Conservation (phyloP, 2,113 vertebrate species). For the Saguinus midas region DNA sequence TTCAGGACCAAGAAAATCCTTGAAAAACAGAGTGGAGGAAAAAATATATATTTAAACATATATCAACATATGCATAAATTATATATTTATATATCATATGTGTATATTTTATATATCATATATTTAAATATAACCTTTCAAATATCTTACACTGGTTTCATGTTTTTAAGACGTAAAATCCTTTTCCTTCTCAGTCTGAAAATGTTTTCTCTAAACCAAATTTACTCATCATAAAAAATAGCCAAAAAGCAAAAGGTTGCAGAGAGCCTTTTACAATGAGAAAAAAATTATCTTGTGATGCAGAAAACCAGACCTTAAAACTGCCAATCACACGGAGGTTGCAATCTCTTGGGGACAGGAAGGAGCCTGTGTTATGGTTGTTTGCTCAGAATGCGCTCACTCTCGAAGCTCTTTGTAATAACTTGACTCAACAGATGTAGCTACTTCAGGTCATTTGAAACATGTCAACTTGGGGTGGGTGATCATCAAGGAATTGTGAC, state of each 20-base stretch:
- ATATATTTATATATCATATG: not conserved
- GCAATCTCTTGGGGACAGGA: rapidly evolving
- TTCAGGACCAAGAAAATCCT: not conserved
- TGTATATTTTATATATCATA: not conserved
- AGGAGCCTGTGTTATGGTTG: not conserved
- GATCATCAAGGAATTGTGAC: not conserved
- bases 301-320: not conserved
- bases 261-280: not conserved
- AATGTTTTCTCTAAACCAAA: not conserved
- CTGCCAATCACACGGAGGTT: not conserved
- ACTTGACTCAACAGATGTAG: not conserved
- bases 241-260: not conserved
- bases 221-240: not conserved
- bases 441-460: slow-evolving; percentile 11
- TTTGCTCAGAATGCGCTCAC: not conserved
- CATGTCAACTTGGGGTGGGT: not conserved
- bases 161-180: not conserved
- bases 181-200: not conserved
- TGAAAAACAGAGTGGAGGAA: not conserved
- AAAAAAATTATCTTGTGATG: not conserved
- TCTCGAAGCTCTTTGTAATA: not conserved
- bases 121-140: not conserved
- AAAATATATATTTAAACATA: not conserved
- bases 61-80: not conserved
- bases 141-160: not conserved